Evolutionary conservation across 2,113 vertebrate genomes (phyloP).

Genomic region (Nannobrachium achirus): DNA sequence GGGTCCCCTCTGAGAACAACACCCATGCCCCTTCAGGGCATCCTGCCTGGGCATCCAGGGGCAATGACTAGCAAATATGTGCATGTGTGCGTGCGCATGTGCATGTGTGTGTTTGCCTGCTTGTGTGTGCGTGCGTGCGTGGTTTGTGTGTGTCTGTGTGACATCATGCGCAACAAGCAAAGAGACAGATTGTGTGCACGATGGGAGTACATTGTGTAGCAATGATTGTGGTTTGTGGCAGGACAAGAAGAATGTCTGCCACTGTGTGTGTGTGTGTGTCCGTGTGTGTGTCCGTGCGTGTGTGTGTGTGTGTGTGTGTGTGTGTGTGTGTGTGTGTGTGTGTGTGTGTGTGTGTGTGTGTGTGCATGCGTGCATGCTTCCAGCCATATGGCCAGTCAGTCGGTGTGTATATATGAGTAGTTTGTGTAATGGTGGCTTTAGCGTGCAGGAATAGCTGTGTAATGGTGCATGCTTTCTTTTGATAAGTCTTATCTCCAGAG

Average conservation of each 20-base stretch:
- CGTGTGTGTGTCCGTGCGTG: slow-evolving; percentile 27
- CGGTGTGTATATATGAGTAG: slow-evolving; percentile 18
- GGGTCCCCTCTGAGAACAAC: slow-evolving; percentile 65
- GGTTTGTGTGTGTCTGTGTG: background rate
- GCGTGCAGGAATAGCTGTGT: slow-evolving; percentile 68
- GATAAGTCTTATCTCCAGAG: slow-evolving; percentile 72
- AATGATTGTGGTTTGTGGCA: slow-evolving; percentile 37
- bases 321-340: slow-evolving; percentile 19
- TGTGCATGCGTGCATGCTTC: slow-evolving; percentile 30
- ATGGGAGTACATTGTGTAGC: slow-evolving; percentile 29
- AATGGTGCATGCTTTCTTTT: slow-evolving; percentile 71
- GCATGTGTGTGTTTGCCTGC: background rate
- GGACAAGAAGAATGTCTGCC: slow-evolving; percentile 25
- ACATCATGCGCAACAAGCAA: slow-evolving; percentile 8
- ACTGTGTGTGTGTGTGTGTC: background rate
- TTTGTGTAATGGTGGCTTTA: slow-evolving; percentile 49
- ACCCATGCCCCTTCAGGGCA: slow-evolving; percentile 61
- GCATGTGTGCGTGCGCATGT: slow-evolving; percentile 31
- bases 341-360: background rate
- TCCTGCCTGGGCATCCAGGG: slow-evolving; percentile 51
- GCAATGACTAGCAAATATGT: slow-evolving; percentile 51
- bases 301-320: slow-evolving; percentile 9
- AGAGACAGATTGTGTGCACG: slow-evolving; percentile 32
- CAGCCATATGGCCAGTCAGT: background rate
- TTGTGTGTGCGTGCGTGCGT: background rate